These are phyloP conservation scores for Neolamprologus longior DNA, from an alignment of 2,113 vertebrate genomes.

Conservation along the genomic window DNA sequence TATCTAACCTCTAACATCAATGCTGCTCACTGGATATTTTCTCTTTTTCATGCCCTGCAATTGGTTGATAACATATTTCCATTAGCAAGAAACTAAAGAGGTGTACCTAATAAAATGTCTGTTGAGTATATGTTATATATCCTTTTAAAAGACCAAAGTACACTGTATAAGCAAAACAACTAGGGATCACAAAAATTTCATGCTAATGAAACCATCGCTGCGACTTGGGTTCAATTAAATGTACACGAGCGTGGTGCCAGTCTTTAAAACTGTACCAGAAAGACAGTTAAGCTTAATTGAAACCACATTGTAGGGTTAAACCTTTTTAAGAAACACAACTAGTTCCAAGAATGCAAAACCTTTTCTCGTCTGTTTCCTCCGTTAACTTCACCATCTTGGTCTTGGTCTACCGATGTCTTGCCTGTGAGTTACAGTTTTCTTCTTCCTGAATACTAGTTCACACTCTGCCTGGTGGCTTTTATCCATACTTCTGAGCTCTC, in stretches of 20 bases:
- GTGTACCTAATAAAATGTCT: neutral
- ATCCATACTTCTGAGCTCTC: slow-evolving; percentile 24
- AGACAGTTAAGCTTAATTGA: neutral
- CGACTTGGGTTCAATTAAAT: neutral
- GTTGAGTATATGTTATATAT: neutral
- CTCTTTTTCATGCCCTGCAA: neutral
- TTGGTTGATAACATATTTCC: neutral
- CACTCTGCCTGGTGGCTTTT: neutral
- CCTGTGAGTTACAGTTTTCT: neutral
- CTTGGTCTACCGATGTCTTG: neutral
- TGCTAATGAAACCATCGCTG: neutral
- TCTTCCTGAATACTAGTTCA: neutral
- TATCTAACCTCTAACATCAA: neutral
- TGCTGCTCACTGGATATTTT: neutral
- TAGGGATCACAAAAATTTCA: neutral
- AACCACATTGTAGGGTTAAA: neutral
- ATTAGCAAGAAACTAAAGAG: neutral
- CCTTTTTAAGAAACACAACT: neutral
- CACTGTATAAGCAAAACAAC: neutral
- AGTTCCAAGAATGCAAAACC: neutral
- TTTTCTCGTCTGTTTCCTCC: neutral
- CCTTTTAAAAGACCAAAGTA: neutral
- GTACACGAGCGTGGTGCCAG: neutral
- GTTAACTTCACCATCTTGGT: neutral
- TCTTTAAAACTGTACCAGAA: neutral